Evolutionary conservation across 1,140 invertebrate species (phyloP), one percentile per base, ranked within the genome.

Genomic region (Oncopeltus fasciatus): DNA sequence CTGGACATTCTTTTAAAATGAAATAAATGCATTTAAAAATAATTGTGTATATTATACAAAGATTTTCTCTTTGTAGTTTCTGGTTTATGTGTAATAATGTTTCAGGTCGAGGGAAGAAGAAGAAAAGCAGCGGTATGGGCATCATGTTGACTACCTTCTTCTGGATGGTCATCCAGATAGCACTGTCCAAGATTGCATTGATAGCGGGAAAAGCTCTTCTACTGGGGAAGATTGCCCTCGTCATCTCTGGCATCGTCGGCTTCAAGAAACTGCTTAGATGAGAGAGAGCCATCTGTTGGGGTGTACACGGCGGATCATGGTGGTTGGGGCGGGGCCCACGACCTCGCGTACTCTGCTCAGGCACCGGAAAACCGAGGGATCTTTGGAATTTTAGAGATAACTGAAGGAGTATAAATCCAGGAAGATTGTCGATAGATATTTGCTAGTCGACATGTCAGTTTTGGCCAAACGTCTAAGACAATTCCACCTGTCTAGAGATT

Each of bases 161-260:
- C 29, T 75, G 74, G 47, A 80, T 84, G 71, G 73, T 85, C 72
- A 78, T 78, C 1, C 81, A 85, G 72, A 70, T 84, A 71, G 80
- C 82, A 47, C 79, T 84, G 64, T 82, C 81, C 11, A 85, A 83
- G 72, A 78, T 85, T 38, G 81, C 82, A 11, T 76, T 85, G 56
- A 72, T 83, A 38, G 81, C 83, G 14, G 83, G 83, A 21, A 80
- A 81, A 1, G 83, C 83, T 11, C 72, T 86, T 29, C 72, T 86
- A 5, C 78, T 84, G 24, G 80, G 82, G 1, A 86, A 86, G 70
- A 78, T 86, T 38, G 82, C 83, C 0, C 69, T 85, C 11, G 73
- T 84, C 47, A 69, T 85, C n/a, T 82, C 83, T 1, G 75, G 79
- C 2, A 76, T 85, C 67, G 38, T 65, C 47, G 64, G 57, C 1